Evolutionary conservation across 1,140 invertebrate genomes (phyloP).

Genomic region (Hyphantria cunea): DNA sequence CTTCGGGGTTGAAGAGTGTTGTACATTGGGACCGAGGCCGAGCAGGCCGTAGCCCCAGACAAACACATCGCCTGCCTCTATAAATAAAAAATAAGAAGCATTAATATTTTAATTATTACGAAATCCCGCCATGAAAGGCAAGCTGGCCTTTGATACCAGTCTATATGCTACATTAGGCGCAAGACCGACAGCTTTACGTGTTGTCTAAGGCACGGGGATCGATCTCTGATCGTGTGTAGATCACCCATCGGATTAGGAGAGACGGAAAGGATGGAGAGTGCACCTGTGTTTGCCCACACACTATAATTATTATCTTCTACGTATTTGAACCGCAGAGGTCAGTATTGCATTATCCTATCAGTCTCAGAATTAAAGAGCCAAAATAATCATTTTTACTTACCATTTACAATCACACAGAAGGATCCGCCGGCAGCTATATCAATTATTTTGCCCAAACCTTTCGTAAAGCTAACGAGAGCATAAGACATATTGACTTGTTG

Average conservation of each 20-base stretch:
- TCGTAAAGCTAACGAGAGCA: conserved; percentile 84
- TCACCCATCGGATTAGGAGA: too few species aligned
- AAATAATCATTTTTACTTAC: conserved; percentile 69
- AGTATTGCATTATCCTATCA: too few species aligned
- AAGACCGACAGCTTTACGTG: too few species aligned
- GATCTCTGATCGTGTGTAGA: too few species aligned
- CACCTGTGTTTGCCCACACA: too few species aligned
- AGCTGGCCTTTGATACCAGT: background rate
- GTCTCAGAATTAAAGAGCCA: too few species aligned
- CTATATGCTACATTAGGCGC: too few species aligned
- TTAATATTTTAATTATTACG: background rate
- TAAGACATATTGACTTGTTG: conserved; percentile 87
- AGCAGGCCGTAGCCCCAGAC: conserved; percentile 97
- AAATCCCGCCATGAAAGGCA: background rate
- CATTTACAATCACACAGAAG: conserved; percentile 91
- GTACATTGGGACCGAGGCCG: conserved; percentile 91
- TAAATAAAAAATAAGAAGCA: conserved; percentile 31
- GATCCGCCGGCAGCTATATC: conserved; percentile 94
- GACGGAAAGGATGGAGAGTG: too few species aligned
- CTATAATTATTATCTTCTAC: too few species aligned
- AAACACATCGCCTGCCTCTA: conserved; percentile 92
- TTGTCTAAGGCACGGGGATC: too few species aligned
- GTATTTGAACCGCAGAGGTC: too few species aligned
- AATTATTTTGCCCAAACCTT: conserved; percentile 87
- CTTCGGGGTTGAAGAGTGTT: conserved; percentile 85